These are phyloP conservation scores for Propithecus deckenii DNA, from an alignment of 2,797 vertebrate genomes.

Conservation along the genomic window DNA sequence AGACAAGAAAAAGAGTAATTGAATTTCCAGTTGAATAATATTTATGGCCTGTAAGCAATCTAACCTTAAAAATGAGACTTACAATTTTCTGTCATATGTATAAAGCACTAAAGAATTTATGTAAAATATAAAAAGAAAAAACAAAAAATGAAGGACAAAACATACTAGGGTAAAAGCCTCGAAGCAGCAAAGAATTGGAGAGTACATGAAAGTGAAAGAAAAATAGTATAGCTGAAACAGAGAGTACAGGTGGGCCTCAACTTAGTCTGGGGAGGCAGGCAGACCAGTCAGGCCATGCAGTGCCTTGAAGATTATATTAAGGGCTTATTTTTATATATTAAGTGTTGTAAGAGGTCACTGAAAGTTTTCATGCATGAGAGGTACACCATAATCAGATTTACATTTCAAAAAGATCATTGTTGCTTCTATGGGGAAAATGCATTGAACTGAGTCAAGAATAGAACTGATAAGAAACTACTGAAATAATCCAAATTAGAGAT, in stretches of 20 bases:
- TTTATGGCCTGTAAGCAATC: not conserved
- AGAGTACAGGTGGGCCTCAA: not conserved
- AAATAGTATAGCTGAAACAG: not conserved
- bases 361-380: not conserved
- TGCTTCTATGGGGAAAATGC: not conserved
- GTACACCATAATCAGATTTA: not conserved
- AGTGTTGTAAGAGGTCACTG: not conserved
- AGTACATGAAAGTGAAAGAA: not conserved
- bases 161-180: not conserved
- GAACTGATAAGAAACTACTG: not conserved
- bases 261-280: not conserved
- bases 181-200: not conserved
- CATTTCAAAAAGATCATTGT: constrained; percentile 25
- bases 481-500: not conserved
- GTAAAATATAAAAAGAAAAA: not conserved
- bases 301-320: not conserved
- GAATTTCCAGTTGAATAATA: not conserved
- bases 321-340: not conserved
- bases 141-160: not conserved
- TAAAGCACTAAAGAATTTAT: not conserved
- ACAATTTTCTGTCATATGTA: not conserved
- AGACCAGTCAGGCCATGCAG: not conserved
- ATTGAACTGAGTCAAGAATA: not conserved
- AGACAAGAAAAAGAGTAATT: not conserved
- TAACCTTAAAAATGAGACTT: not conserved